Evolutionary conservation across 2,888 invertebrate genomes (phyloP), one percentile per base, ranked within the genome.

Genomic region (Taenaris catops): DNA sequence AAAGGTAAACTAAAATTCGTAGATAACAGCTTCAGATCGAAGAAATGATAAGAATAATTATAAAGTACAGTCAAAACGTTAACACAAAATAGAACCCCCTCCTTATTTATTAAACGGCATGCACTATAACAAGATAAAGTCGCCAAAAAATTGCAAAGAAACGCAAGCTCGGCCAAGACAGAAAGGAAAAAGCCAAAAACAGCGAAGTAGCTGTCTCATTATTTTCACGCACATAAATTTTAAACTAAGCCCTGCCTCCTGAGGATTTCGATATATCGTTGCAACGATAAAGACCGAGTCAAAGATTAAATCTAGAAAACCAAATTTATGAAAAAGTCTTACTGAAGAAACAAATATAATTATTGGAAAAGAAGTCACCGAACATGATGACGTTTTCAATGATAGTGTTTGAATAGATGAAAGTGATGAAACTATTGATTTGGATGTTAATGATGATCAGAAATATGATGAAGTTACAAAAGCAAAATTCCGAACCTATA

Each of bases 401-500:
- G 55, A 56, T 38, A 27, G 43, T 43, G 32, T 35, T 32, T 34
- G 17, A 37, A 10, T 29, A 24, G 36, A 23, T 43, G 40, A 44
- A 34, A 37, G 34, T 57, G 51, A 56, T 62, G 65, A 59, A 56
- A 49, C 55, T 48, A 56, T 48, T 47, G 29, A 37, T 27, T 38
- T 28, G 31, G 26, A 41, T 42, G 41, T 53, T 58, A 56, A 51
- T 54, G 48, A 63, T 66, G 63, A 61, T 68, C 58, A 61, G 55
- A 59, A 58, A 65, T 54, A 58, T 58, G 62, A 63, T 58, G 56
- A 57, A 67, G 52, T 69, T 65, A 78, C 72, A 79, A 65, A 83
- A 86, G 81, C 76, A 78, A 81, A 80, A 81, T 58, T 80, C 66
- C 84, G 83, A 86, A 86, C 86, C 84, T 86, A 86, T 70, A 72